phyloP scores from a whole-genome alignment of 1,140 invertebrate genomes.

The Sipha flava region DNA sequence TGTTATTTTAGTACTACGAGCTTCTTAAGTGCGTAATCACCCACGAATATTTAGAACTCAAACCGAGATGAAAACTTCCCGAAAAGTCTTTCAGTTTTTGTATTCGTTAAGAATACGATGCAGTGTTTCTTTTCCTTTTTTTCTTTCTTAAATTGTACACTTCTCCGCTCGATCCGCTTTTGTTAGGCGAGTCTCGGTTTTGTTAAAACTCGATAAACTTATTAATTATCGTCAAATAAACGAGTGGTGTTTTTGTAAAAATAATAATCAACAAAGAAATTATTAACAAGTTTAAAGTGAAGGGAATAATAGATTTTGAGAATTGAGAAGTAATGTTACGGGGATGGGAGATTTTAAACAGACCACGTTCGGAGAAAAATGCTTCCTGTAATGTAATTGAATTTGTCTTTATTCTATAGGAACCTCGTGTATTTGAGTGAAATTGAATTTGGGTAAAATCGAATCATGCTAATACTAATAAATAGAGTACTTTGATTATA shows the following conservation, averaged over 20 bases:
- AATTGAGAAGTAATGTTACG: background rate
- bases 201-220: background rate
- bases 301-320: background rate
- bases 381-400: background rate
- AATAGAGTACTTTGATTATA: background rate
- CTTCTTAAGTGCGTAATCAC: background rate
- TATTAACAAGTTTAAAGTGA: background rate
- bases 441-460: background rate
- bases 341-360: background rate
- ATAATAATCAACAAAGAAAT: background rate
- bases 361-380: background rate
- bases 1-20: background rate
- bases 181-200: background rate
- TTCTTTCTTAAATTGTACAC: background rate
- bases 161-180: background rate
- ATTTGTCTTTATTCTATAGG: background rate
- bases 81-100: background rate
- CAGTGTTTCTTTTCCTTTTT: background rate
- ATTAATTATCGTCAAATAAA: slow-evolving; percentile 8
- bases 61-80: background rate
- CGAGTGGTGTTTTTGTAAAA: background rate
- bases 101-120: background rate
- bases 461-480: background rate
- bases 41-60: background rate
- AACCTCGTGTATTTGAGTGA: background rate